phyloP scores from a whole-genome alignment of 2,113 vertebrate species.

The Caracal caracal region DNA sequence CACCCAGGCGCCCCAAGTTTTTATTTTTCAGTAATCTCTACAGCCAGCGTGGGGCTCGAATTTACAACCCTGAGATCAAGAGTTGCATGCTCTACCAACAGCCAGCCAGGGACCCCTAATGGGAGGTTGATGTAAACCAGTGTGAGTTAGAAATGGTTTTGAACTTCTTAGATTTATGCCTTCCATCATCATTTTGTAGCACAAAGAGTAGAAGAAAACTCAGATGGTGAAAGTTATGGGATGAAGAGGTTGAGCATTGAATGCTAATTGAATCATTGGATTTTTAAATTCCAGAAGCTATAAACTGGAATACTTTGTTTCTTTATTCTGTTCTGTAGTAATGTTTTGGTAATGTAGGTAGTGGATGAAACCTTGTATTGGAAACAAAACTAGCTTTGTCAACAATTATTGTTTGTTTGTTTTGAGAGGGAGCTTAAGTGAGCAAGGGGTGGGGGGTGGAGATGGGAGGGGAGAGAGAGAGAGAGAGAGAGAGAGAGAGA shows the following conservation, averaged over 20 bases:
- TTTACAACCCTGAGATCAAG: neutral
- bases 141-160: neutral
- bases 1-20: neutral
- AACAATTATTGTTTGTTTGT: neutral
- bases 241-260: neutral
- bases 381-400: neutral
- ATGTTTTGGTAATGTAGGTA: neutral
- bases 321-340: neutral
- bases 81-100: neutral
- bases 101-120: neutral
- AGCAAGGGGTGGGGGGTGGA: too few relatives aligned
- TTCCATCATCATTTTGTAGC: neutral
- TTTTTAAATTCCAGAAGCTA: constrained; percentile 2
- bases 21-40: neutral
- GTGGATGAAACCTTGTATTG: neutral
- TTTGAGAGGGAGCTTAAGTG: too few relatives aligned
- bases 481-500: too few relatives aligned
- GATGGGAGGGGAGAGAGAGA: too few relatives aligned
- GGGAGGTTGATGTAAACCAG: neutral
- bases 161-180: neutral
- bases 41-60: neutral
- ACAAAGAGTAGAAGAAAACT: neutral
- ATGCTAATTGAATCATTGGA: neutral
- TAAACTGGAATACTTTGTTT: neutral
- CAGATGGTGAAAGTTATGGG: neutral